Evolutionary conservation across 1,140 invertebrate species (phyloP).

Genomic region (Trachymyrmex septentrionalis): DNA sequence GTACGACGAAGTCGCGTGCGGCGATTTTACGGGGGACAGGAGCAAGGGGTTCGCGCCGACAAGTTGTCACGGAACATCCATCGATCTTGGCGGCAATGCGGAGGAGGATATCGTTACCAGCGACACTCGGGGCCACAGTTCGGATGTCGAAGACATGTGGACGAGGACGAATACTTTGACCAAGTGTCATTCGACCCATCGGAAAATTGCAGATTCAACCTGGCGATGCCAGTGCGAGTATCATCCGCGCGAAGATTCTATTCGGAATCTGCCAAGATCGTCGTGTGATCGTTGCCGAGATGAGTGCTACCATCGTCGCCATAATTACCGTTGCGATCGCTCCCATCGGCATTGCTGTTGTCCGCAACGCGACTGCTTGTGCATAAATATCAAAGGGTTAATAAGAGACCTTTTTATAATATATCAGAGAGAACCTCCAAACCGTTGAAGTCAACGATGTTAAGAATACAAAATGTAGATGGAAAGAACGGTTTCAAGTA

Average conservation of each 20-base stretch:
- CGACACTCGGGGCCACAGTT: neutral
- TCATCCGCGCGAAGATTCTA: conserved; percentile 44
- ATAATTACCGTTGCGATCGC: conserved; percentile 26
- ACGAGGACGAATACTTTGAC: conserved; percentile 24
- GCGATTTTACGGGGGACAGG: conserved; percentile 40
- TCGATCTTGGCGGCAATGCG: conserved; percentile 41
- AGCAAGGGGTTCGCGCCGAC: conserved; percentile 33
- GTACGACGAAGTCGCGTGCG: conserved; percentile 43
- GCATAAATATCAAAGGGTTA: conserved; percentile 14
- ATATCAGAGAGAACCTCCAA: neutral
- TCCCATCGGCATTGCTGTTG: conserved; percentile 55
- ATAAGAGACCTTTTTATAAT: conserved; percentile 11
- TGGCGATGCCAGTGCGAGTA: conserved; percentile 14
- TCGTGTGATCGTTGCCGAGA: conserved; percentile 21
- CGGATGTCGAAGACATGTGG: conserved; percentile 15
- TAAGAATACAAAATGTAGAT: too few species aligned
- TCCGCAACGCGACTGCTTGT: conserved; percentile 31
- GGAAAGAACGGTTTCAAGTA: too few species aligned
- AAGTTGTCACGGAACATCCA: conserved; percentile 22
- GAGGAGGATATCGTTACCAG: neutral
- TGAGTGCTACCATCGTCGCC: conserved; percentile 33
- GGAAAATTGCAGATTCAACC: conserved; percentile 23
- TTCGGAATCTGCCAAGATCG: conserved; percentile 25
- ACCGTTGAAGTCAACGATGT: too few species aligned
- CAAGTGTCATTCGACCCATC: neutral